Percentiles rank a stretch among this genome's conserved stretches.
These are phyloP conservation scores for Branchipolynoe longqiensis DNA, from an alignment of 2,888 invertebrate genomes.

Conservation along the genomic window DNA sequence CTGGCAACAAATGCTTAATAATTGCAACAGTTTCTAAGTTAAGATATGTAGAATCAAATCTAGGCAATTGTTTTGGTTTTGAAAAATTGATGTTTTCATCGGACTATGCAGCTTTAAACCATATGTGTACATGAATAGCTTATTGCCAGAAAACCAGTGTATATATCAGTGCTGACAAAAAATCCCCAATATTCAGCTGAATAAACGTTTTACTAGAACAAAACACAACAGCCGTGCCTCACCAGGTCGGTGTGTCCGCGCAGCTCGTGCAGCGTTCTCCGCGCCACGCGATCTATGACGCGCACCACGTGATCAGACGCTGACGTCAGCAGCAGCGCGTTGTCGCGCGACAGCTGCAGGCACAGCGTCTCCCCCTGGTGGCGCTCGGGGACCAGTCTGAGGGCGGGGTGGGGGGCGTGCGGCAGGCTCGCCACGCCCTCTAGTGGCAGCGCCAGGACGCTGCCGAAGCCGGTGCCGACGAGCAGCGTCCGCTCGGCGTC, in stretches of 20 bases:
- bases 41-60: no score
- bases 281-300: not conserved
- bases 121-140: no score
- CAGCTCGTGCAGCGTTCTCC: not conserved
- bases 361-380: conserved; percentile 46
- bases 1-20: no score
- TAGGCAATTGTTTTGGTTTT: no score
- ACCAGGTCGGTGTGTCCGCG: conserved; percentile 25
- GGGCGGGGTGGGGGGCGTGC: not conserved
- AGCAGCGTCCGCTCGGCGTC: not conserved
- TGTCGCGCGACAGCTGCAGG: conserved; percentile 21
- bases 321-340: conserved; percentile 20
- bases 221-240: no score
- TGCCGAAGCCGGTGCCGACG: conserved; percentile 24
- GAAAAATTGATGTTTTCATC: no score
- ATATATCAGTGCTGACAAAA: no score
- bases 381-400: not conserved
- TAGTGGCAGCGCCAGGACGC: conserved; percentile 7
- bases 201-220: no score
- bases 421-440: not conserved
- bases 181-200: no score
- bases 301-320: not conserved
- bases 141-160: no score
- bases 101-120: no score
- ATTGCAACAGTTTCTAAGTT: no score